A percentile compares a stretch with the other conserved stretches of the same genome.
phyloP scores from a whole-genome alignment of 2,797 vertebrate species.

The Toxotes lorentzi region DNA sequence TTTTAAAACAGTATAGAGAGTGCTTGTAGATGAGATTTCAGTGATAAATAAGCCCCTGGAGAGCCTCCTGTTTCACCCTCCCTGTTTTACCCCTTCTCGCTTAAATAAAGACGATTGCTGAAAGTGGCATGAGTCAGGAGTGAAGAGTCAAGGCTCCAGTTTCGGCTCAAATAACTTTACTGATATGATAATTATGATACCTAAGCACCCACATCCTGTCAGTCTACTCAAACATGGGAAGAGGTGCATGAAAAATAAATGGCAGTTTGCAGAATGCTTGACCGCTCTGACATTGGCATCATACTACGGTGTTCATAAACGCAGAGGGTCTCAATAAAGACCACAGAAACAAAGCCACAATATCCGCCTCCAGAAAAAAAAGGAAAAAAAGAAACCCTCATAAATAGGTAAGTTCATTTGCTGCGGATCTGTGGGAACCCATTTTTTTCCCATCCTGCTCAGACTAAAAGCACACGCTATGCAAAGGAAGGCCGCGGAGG shows the following conservation, averaged over 20 bases:
- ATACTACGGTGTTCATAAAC: slow-evolving; percentile 56
- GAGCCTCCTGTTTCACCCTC: slow-evolving; percentile 70
- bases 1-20: slow-evolving; percentile 71
- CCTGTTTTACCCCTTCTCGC: slow-evolving; percentile 42
- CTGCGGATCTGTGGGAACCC: slow-evolving; percentile 82
- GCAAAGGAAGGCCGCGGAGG: slow-evolving; percentile 84
- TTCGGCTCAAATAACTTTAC: slow-evolving; percentile 77
- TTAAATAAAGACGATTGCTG: slow-evolving; percentile 79
- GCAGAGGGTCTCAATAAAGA: slow-evolving; percentile 45
- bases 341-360: slow-evolving; percentile 63
- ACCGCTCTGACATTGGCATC: slow-evolving; percentile 76
- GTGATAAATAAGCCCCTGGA: slow-evolving; percentile 73
- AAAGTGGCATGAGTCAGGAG: slow-evolving; percentile 76
- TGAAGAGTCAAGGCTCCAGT: slow-evolving; percentile 68
- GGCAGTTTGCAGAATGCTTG: slow-evolving; percentile 63
- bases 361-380: slow-evolving; percentile 50
- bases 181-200: slow-evolving; percentile 87
- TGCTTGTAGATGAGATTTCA: slow-evolving; percentile 75
- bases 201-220: slow-evolving; percentile 79
- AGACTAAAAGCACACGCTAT: slow-evolving; percentile 83
- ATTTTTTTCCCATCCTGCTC: slow-evolving; percentile 76
- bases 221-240: slow-evolving; percentile 68
- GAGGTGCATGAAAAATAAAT: slow-evolving; percentile 78
- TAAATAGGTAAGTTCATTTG: slow-evolving; percentile 82
- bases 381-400: slow-evolving; percentile 60